Base-by-base conservation (phyloP, 2,797 vertebrate species). In the Acanthornis magna region DNA sequence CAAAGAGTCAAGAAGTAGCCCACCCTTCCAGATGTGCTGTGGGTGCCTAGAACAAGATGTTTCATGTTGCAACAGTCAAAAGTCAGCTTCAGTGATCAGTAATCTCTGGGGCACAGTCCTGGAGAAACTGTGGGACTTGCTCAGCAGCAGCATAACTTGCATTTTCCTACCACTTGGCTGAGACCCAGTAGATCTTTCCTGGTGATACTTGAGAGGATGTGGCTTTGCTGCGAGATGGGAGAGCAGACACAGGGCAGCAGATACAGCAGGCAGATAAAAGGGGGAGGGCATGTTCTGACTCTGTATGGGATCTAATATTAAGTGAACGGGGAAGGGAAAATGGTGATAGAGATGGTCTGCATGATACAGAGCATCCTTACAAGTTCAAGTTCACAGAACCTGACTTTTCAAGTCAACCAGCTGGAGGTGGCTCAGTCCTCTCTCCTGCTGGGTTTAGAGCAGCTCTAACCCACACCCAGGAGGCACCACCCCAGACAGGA, bases 371-470 rank as follows among this genome's bases (percentile, higher is more conserved):
- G 38, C 36, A 45, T 77, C 50, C 71, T 89, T 63, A 50, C 34
- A 91, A 75, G 42, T 71, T 86, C 61, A 61, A 32, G 70, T 89
- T 93, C 74, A 62, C 29, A 76, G 65, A 83, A 87, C 13, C 19
- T 72, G 78, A 47, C 57, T 71, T 81, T 68, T 85, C 38, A 88
- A 91, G 48, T 89, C 67, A 67, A 7, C 32, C 62, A 92, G 32
- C 75, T 94, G 82, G 76, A 93, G 36, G 57, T 83, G 53, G 72
- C 42, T 94, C 86, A 55, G 65, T 93, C 67, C 54, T 76, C 71
- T 58, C 42, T 63, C 76, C 60, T 54, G 27, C 48, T 86, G 60
- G 42, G 60, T 73, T 93, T 83, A 90, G 77, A 54, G 81, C 55
- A 90, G 42, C 80, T 84, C n/a, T 57, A 75, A 83, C 74, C 50